These are phyloP conservation scores for Thecophora atra DNA, from an alignment of 2,888 invertebrate genomes.

Conservation along the genomic window DNA sequence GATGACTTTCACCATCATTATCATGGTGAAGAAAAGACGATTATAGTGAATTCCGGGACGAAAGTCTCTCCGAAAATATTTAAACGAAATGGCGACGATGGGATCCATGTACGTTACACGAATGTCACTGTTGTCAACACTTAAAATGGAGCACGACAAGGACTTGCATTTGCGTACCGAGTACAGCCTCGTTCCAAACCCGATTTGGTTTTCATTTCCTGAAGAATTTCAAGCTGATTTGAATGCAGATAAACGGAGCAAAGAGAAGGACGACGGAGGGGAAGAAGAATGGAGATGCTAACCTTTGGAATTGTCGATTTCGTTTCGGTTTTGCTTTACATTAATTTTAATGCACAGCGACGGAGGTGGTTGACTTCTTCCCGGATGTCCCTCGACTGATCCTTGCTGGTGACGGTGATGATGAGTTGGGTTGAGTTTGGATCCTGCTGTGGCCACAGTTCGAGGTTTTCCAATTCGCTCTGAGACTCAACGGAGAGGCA, in stretches of 20 bases:
- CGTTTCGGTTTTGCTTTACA: neutral
- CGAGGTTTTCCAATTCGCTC: too few species aligned
- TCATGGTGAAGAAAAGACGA: neutral
- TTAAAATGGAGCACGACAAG: neutral
- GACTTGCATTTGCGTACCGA: neutral
- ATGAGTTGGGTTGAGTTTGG: too few species aligned
- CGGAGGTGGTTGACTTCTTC: neutral
- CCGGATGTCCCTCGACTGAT: neutral
- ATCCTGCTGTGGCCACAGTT: too few species aligned
- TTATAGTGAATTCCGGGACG: too few species aligned
- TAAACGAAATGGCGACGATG: neutral
- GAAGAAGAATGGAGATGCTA: neutral
- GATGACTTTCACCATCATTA: neutral
- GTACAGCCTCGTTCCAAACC: neutral
- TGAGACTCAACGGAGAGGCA: too few species aligned
- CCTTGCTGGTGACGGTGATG: neutral
- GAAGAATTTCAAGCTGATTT: neutral
- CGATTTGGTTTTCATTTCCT: neutral
- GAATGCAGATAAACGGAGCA: neutral
- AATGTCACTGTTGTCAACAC: neutral
- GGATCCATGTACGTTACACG: neutral
- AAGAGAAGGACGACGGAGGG: neutral
- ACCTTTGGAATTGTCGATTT: too few species aligned
- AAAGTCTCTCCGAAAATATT: neutral
- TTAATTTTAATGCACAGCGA: neutral